These are phyloP conservation scores for Hybos culiciformis DNA, from an alignment of 2,888 invertebrate species.

Conservation along the genomic window DNA sequence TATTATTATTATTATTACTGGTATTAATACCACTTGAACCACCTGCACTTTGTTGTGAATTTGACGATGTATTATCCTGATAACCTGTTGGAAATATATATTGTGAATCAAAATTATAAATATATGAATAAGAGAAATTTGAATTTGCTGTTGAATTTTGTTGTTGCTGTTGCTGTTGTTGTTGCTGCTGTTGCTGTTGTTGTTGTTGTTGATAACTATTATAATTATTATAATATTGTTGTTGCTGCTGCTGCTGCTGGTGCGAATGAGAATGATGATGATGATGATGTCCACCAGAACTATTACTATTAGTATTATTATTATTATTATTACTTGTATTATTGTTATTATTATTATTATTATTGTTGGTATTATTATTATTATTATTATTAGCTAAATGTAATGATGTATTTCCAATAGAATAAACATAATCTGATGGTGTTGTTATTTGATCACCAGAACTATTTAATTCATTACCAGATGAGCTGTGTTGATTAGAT, in stretches of 20 bases:
- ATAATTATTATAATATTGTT: slow-evolving; percentile 17
- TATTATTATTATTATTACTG: slow-evolving; percentile 37
- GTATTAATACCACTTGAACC: slow-evolving; percentile 24
- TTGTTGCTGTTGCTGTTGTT: slow-evolving; percentile 25
- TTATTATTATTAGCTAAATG: slow-evolving; percentile 21
- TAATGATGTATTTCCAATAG: slow-evolving; percentile 29
- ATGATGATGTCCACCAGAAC: slow-evolving; percentile 18
- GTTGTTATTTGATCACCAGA: slow-evolving; percentile 10
- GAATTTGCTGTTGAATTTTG: slow-evolving; percentile 33
- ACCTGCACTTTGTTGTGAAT: slow-evolving; percentile 34
- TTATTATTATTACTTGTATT: slow-evolving; percentile 8
- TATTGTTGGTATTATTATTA: slow-evolving; percentile 20
- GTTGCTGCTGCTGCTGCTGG: slow-evolving; percentile 22
- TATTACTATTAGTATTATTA: too few species aligned
- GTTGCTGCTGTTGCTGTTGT: slow-evolving; percentile 27
- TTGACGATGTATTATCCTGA: slow-evolving; percentile 35
- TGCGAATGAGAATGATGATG: slow-evolving; percentile 26
- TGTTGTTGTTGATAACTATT: slow-evolving; percentile 25
- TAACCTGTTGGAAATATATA: slow-evolving; percentile 39
- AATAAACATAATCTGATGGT: slow-evolving; percentile 40
- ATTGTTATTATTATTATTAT: slow-evolving; percentile 14
- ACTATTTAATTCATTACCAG: slow-evolving; percentile 13
- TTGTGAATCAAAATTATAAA: slow-evolving; percentile 42
- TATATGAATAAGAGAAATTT: slow-evolving; percentile 35
- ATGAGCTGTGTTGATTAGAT: slow-evolving; percentile 17